phyloP scores from a whole-genome alignment of 2,888 invertebrate species.

The Cryptus viduatorius region DNA sequence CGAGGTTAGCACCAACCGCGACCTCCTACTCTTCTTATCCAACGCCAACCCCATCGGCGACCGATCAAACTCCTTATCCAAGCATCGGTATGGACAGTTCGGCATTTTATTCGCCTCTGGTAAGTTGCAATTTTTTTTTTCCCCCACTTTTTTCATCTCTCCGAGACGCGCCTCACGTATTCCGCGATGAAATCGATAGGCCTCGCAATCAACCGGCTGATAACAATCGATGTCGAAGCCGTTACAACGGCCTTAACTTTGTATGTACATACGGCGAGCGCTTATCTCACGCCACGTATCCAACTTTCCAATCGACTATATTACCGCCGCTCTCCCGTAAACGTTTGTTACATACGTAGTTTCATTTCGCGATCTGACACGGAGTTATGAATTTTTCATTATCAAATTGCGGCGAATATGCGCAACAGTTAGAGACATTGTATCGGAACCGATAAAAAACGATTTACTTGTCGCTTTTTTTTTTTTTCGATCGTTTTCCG shows the following conservation, averaged over 20 bases:
- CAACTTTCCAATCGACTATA: neutral
- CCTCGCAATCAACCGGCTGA: conserved; percentile 37
- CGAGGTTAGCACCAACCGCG: conserved; percentile 90
- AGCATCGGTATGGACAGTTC: conserved; percentile 97
- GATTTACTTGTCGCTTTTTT: neutral
- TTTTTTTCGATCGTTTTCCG: neutral
- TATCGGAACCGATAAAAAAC: neutral
- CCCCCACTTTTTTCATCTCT: neutral
- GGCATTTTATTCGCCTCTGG: conserved; percentile 97
- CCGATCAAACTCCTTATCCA: conserved; percentile 96
- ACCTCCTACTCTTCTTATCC: conserved; percentile 92
- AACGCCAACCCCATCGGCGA: conserved; percentile 94
- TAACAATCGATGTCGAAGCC: conserved; percentile 50
- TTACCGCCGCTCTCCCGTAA: neutral
- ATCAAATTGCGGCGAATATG: neutral
- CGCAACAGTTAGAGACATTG: conserved; percentile 5
- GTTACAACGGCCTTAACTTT: conserved; percentile 28
- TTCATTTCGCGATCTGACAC: neutral
- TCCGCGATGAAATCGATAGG: conserved; percentile 48
- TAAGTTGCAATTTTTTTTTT: conserved; percentile 87
- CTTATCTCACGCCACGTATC: conserved; percentile 26
- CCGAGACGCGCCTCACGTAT: neutral
- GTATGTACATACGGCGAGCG: neutral
- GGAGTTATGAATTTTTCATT: neutral
- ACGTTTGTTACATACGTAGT: neutral